Evolutionary conservation across 2,797 vertebrate genomes (phyloP).

Genomic region (Sebastes cheni): DNA sequence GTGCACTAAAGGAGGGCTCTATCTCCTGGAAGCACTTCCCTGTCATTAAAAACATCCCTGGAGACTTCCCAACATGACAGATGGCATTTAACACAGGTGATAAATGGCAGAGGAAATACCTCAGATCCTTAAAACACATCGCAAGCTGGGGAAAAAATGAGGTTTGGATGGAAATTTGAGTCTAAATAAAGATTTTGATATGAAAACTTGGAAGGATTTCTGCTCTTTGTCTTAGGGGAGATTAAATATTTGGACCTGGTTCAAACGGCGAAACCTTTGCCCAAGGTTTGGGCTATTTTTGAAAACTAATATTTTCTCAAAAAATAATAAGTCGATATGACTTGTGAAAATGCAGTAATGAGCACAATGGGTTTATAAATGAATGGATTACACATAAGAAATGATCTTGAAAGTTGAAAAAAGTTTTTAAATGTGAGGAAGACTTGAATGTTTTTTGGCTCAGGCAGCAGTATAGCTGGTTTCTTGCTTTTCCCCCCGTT

Average conservation of each 20-base stretch:
- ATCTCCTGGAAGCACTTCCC: conserved; percentile 76
- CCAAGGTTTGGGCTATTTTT: conserved; percentile 4
- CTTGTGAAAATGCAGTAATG: conserved; percentile 25
- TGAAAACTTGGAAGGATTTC: conserved; percentile 15
- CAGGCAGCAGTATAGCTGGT: not conserved
- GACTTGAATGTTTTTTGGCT: not conserved
- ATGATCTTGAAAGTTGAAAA: not conserved
- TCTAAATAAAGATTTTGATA: conserved; percentile 40
- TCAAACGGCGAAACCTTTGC: conserved; percentile 12
- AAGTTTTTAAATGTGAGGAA: not conserved
- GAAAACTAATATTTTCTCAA: not conserved
- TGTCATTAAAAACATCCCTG: conserved; percentile 79
- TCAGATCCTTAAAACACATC: conserved; percentile 58
- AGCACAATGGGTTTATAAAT: conserved; percentile 23
- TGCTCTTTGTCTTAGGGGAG: not conserved
- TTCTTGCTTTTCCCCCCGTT: not conserved
- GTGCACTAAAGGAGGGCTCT: conserved; percentile 71
- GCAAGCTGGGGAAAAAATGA: conserved; percentile 7
- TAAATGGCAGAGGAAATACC: conserved; percentile 68
- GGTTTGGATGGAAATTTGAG: conserved; percentile 31
- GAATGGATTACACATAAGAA: conserved; percentile 1
- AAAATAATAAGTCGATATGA: conserved; percentile 9
- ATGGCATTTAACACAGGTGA: conserved; percentile 79
- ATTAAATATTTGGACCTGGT: conserved; percentile 7
- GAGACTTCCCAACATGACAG: conserved; percentile 77